A percentile compares a stretch with the other conserved stretches of the same genome.
These are phyloP conservation scores for Pachyramphus minor DNA, from an alignment of 2,113 vertebrate species.

Conservation along the genomic window DNA sequence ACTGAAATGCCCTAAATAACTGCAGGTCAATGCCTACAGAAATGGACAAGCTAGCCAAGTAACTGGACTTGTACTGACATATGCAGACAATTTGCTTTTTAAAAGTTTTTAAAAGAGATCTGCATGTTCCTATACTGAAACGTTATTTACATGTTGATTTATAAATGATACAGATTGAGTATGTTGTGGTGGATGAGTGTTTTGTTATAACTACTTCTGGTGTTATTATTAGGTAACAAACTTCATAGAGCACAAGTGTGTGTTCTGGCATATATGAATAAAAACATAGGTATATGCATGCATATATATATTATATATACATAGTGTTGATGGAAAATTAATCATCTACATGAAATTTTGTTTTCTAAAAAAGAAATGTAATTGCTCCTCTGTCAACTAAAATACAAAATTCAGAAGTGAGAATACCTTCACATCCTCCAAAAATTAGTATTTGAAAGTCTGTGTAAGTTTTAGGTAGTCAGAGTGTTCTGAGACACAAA, in stretches of 20 bases:
- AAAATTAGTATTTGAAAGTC: slow-evolving; percentile 6
- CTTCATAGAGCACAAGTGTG: background rate
- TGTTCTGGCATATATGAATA: background rate
- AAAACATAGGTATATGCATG: background rate
- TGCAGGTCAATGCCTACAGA: background rate
- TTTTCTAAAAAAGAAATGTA: slow-evolving; percentile 23
- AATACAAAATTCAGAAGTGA: background rate
- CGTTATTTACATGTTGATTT: background rate
- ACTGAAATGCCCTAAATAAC: background rate
- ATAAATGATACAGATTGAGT: background rate
- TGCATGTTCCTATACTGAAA: background rate
- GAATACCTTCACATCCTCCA: background rate
- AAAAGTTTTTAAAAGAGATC: background rate
- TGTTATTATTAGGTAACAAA: background rate
- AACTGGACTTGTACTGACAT: background rate
- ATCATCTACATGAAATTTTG: background rate
- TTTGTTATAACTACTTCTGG: background rate
- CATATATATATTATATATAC: too few species aligned
- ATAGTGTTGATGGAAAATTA: background rate
- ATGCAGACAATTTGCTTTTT: background rate
- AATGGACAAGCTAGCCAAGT: background rate
- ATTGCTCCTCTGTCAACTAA: slow-evolving; percentile 46
- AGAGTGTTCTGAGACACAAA: background rate
- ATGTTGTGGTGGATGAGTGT: background rate
- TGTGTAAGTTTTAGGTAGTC: background rate